Evolutionary conservation across 1,140 invertebrate genomes (phyloP).

Genomic region (Drosophila leontia): DNA sequence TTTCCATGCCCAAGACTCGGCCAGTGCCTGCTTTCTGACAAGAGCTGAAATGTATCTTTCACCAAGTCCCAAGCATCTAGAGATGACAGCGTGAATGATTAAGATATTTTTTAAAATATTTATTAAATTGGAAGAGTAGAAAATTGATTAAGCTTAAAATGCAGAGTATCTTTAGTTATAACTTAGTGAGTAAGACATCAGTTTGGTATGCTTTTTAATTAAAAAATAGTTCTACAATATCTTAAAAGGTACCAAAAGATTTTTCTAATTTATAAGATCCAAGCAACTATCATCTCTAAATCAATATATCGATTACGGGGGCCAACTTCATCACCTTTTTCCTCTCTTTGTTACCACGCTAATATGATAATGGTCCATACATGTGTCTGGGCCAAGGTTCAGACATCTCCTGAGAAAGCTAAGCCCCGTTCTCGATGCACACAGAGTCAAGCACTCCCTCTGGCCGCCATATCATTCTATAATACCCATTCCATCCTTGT

Average conservation of each 20-base stretch:
- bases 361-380: slow-evolving; percentile 48
- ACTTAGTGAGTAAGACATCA: not conserved
- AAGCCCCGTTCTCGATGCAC: slow-evolving; percentile 56
- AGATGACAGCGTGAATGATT: slow-evolving; percentile 43
- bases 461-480: slow-evolving; percentile 6
- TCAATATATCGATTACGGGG: slow-evolving; percentile 16
- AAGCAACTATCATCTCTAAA: not conserved
- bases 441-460: slow-evolving; percentile 17
- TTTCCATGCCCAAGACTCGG: slow-evolving; percentile 65
- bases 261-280: not conserved
- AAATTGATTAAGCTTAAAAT: not conserved
- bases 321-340: not conserved
- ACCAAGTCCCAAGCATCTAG: slow-evolving; percentile 45
- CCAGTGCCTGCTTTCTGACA: slow-evolving; percentile 76
- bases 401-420: slow-evolving; percentile 42
- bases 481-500: slow-evolving; percentile 26
- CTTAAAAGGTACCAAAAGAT: too few relatives aligned
- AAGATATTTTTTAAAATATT: not conserved
- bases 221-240: not conserved
- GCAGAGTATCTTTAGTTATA: not conserved
- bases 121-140: not conserved
- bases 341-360: slow-evolving; percentile 8
- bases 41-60: slow-evolving; percentile 83
- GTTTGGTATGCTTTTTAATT: not conserved
- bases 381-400: slow-evolving; percentile 25